Base-by-base conservation (phyloP, 2,888 invertebrate genomes). In the Dilophus febrilis region DNA sequence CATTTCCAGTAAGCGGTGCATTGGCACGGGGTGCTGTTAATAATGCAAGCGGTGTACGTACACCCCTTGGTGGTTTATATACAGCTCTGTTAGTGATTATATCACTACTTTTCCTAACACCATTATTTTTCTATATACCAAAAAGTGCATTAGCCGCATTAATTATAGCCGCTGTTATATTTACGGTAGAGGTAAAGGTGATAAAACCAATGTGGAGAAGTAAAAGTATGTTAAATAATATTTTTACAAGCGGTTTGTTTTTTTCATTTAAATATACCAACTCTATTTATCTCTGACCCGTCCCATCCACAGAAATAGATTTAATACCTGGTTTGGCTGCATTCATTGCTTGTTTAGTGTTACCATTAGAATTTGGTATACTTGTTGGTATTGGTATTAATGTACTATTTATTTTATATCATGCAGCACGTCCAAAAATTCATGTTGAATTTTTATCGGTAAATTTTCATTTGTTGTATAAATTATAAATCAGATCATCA, bases 161-260 rank as follows among this genome's bases (percentile, higher is more conserved):
- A 51, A 91, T 92, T 53, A 85, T 91, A 46, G 82, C 86, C 19
- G 91, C 92, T 29, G 91, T 92, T 35, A 67, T 91, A 40, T 87
- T 87, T 59, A 88, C 88, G 87, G 78, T 90, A 5, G 87, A 88
- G 58, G 82, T 84, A 47, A 77, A 79, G 54, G 86, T 88, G 42
- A 70, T 88, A 42, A 77, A 77, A 50, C 84, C 86, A 1, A 85
- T 88, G 78, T 88, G 87, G 85, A 71, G 82, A 48, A 79, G 85
- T 22, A 87, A 86, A 63, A 86, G 85, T 86, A 59, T 73, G 77
- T 69, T 7, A 26, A 28, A 12, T 28, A 10, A 18, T 16, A 3
- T 17, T 32, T 5, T 10, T 3, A 13, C 14, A 16, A 28, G 5
- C 11, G 27, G 3, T 13, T 22, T 26, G 11, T 4, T 33, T 33